Base-by-base conservation (phyloP, 2,113 vertebrate genomes). In the Danionella cerebrum region DNA sequence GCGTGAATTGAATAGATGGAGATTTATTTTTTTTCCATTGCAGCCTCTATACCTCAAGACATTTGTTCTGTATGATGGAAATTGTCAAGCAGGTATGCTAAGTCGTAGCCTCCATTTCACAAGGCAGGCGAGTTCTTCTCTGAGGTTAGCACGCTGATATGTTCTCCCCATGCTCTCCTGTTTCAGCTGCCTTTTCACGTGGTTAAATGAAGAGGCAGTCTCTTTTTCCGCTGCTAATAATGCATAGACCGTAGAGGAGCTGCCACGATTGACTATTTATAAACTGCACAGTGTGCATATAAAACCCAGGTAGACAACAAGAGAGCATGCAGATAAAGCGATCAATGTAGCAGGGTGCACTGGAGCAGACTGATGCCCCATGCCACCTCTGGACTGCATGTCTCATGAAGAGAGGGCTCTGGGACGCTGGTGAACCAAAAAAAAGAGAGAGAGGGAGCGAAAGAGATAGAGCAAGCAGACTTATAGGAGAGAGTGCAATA, bases 221-320 rank as follows among this genome's bases (percentile, higher is more conserved):
- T 72, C 39, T 78, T 76, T 69, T 69, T 73, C 71, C 87, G 84
- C 89, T 88, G 89, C 89, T 89, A 86, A 88, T 90, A 87, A 88
- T 91, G 88, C 89, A 90, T 89, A 85, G 82, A 91, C 88, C 66
- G 76, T 71, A 50, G 64, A 70, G 12, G 42, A 44, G 42, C 65
- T 36, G 83, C 87, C 87, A 66, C 70, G 84, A 76, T 69, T 81
- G 80, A 87, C 90, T 91, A 88, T 90, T 91, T 91, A 90, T 88
- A 89, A 90, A 87, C 86, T 83, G 76, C 81, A 74, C 39, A 48
- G 85, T 79, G 85, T 85, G 83, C 85, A 83, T 65, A 35, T n/a
- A 18, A 50, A n/a, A 58, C 73, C 73, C 70, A 57, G 67, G 22
- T 65, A 70, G 75, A 63, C 58, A 71, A n/a, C 68, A 59, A 70